Conservation (phyloP, 2,113 vertebrate species). For the Eptesicus fuscus region DNA sequence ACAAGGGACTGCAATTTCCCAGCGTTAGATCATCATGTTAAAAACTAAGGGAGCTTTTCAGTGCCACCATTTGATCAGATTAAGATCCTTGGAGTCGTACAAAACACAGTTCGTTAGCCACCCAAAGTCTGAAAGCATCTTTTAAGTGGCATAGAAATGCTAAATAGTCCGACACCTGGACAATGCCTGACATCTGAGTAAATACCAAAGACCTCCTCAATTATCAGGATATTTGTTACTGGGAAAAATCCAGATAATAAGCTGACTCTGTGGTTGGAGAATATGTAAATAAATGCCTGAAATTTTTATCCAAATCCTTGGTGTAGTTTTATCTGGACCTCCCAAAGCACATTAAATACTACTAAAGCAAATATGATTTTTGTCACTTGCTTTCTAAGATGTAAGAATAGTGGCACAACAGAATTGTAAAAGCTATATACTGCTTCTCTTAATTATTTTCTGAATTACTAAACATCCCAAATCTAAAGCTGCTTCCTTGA, state of each 20-base stretch:
- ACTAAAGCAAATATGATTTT: conserved; percentile 34
- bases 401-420: background rate
- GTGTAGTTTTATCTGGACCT: conserved; percentile 15
- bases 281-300: conserved; percentile 52
- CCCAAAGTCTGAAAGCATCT: conserved; percentile 71
- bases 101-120: conserved; percentile 69
- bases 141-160: conserved; percentile 76
- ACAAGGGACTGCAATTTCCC: conserved; percentile 62
- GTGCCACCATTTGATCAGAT: conserved; percentile 71
- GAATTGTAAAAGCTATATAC: background rate
- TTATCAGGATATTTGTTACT: conserved; percentile 60
- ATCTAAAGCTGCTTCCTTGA: background rate
- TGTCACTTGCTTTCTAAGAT: conserved; percentile 23
- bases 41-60: conserved; percentile 71
- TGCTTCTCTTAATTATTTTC: background rate
- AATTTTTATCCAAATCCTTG: conserved; percentile 34
- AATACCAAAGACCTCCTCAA: conserved; percentile 47
- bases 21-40: conserved; percentile 69
- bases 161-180: conserved; percentile 67
- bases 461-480: background rate
- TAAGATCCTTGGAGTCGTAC: conserved; percentile 64
- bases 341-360: background rate
- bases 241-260: conserved; percentile 38
- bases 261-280: conserved; percentile 46
- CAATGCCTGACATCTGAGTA: conserved; percentile 51